phyloP scores from a whole-genome alignment of 2,888 invertebrate genomes.

The Andrena flavipes region DNA sequence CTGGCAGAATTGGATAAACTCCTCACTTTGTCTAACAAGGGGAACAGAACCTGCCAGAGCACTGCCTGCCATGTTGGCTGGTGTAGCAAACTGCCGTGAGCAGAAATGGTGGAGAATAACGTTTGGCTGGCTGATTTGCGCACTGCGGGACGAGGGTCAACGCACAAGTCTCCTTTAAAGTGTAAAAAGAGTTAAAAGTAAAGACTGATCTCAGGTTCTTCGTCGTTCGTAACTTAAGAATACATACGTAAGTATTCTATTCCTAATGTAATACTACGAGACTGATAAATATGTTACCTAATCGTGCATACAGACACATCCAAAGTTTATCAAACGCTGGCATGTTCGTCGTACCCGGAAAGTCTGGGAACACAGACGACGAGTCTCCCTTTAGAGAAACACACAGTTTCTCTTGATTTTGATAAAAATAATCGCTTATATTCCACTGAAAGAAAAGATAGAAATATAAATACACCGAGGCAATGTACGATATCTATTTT shows the following conservation, averaged over 20 bases:
- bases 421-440: slow-evolving; percentile 98
- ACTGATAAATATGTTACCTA: slow-evolving; percentile 86
- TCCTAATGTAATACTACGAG: too few species aligned
- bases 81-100: slow-evolving; percentile 95
- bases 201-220: background rate
- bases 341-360: slow-evolving; percentile 93
- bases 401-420: slow-evolving; percentile 95
- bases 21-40: slow-evolving; percentile 96
- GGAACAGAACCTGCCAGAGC: slow-evolving; percentile 97
- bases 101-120: slow-evolving; percentile 97
- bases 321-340: slow-evolving; percentile 96
- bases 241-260: too few species aligned
- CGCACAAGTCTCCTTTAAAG: slow-evolving; percentile 92
- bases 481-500: background rate
- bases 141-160: slow-evolving; percentile 97
- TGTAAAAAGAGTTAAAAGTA: background rate
- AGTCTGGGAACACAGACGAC: slow-evolving; percentile 91
- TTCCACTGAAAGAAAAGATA: slow-evolving; percentile 92
- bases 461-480: background rate
- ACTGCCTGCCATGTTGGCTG: slow-evolving; percentile 97
- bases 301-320: slow-evolving; percentile 96
- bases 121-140: slow-evolving; percentile 99
- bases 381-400: slow-evolving; percentile 90
- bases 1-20: slow-evolving; percentile 90
- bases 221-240: background rate